Percentiles rank a stretch among this genome's conserved stretches.
Evolutionary conservation across 2,113 vertebrate genomes (phyloP).

Genomic region (Theropithecus gelada): DNA sequence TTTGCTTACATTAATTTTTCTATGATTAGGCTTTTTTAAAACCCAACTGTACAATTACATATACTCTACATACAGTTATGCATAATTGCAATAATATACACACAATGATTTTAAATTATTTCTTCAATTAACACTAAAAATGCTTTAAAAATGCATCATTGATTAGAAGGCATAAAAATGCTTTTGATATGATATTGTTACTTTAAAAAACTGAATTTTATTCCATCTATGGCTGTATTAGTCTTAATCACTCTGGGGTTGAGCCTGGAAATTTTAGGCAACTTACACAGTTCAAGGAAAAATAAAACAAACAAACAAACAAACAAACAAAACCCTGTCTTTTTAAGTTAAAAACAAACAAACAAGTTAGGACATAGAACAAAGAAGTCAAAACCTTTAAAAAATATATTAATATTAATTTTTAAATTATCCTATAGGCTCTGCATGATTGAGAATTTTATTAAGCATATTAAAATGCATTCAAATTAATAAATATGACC

Average conservation of each 20-base stretch:
- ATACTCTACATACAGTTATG: neutral
- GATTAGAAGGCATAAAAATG: neutral
- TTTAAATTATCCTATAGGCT: neutral
- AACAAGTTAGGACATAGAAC: neutral
- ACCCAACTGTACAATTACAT: neutral
- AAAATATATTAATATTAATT: slow-evolving; percentile 11
- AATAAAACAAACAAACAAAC: neutral
- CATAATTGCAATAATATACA: neutral
- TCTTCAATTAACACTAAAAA: slow-evolving; percentile 1
- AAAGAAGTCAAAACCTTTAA: neutral
- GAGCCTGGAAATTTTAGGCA: neutral
- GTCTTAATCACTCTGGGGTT: neutral
- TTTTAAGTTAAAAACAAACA: slow-evolving; percentile 6
- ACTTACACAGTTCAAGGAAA: neutral
- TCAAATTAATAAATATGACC: slow-evolving; percentile 9
- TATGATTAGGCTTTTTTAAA: neutral
- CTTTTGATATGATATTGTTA: neutral
- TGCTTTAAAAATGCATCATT: neutral
- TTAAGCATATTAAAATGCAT: neutral
- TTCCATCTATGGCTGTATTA: neutral
- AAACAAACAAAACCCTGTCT: neutral
- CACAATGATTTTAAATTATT: neutral
- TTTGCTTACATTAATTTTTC: neutral
- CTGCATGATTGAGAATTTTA: neutral
- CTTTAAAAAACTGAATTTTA: neutral